These are phyloP conservation scores for Stigmatopora nigra DNA, from an alignment of 2,113 vertebrate species.

Conservation along the genomic window DNA sequence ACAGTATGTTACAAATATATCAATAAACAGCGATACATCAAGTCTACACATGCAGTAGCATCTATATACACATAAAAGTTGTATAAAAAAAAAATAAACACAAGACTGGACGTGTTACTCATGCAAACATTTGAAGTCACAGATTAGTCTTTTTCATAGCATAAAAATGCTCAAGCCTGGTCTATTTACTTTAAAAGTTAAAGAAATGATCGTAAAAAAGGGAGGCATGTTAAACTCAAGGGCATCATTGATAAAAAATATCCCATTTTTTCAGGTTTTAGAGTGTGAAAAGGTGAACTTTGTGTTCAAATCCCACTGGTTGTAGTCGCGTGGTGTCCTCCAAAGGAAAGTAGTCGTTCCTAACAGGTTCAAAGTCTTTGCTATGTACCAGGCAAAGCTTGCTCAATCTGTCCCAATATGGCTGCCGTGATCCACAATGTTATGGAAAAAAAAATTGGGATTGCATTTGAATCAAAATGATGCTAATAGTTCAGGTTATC, in stretches of 20 bases:
- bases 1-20: constrained; percentile 63
- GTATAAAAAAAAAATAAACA: constrained; percentile 52
- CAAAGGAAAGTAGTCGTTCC: constrained; percentile 43
- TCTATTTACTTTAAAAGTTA: neutral
- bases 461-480: neutral
- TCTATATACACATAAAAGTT: constrained; percentile 40
- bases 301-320: constrained; percentile 62
- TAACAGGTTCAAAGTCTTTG: constrained; percentile 24
- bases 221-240: neutral
- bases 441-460: neutral
- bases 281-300: constrained; percentile 69
- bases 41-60: constrained; percentile 60
- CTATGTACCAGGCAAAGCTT: constrained; percentile 13
- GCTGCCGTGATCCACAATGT: neutral
- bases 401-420: neutral
- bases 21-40: constrained; percentile 56
- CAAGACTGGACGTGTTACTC: neutral
- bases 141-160: constrained; percentile 37
- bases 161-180: neutral
- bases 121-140: constrained; percentile 14
- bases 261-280: neutral
- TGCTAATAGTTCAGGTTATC: neutral
- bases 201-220: neutral
- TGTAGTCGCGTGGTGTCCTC: constrained; percentile 53
- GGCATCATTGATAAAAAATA: neutral